These are phyloP conservation scores for Stylophora pistillata DNA, from an alignment of 64 coral and sea anemone genomes.

Conservation along the genomic window DNA sequence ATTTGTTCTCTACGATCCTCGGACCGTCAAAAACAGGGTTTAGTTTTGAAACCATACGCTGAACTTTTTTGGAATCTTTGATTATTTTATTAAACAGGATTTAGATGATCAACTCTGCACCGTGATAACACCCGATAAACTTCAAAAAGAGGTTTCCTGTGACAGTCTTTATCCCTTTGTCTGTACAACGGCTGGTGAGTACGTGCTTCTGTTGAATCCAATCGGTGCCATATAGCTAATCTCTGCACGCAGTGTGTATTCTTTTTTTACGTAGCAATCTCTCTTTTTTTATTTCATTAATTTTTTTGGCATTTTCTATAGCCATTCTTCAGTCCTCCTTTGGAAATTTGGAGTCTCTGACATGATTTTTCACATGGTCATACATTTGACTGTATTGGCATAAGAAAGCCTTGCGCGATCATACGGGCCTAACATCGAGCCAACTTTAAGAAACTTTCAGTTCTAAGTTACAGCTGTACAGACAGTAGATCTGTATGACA, in stretches of 20 bases:
- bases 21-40: neutral
- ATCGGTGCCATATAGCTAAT: neutral
- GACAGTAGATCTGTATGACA: too few species aligned
- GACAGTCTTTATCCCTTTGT: slow-evolving; percentile 36
- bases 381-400: too few species aligned
- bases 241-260: neutral
- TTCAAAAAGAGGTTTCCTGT: neutral
- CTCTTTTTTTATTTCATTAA: too few species aligned
- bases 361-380: too few species aligned
- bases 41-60: neutral
- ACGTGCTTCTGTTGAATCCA: neutral
- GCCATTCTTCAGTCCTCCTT: too few species aligned
- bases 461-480: too few species aligned
- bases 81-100: neutral
- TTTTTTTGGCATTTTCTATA: too few species aligned
- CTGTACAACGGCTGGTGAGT: slow-evolving; percentile 25
- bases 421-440: too few species aligned
- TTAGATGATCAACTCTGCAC: neutral
- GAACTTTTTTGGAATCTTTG: neutral
- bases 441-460: too few species aligned
- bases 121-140: slow-evolving; percentile 7
- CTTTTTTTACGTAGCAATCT: neutral
- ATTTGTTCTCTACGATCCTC: too few species aligned
- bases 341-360: too few species aligned
- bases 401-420: too few species aligned